Percentiles rank a stretch among this genome's conserved stretches.
These are phyloP conservation scores for Mastomys natalensis DNA, from an alignment of 2,113 vertebrate species.

Conservation along the genomic window DNA sequence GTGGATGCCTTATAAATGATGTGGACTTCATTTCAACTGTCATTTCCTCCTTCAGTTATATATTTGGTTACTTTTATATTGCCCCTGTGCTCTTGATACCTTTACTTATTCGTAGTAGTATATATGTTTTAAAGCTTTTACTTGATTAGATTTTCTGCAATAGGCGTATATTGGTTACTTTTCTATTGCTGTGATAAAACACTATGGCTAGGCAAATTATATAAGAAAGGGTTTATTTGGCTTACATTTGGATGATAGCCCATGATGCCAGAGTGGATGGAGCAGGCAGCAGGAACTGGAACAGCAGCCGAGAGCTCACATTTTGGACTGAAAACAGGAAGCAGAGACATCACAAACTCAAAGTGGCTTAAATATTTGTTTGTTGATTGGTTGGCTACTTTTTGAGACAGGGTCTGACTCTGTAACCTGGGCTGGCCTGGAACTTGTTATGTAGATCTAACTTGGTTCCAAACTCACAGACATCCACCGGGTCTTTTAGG, in stretches of 20 bases:
- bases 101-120: background rate
- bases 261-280: background rate
- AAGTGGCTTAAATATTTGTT: background rate
- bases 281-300: background rate
- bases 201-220: background rate
- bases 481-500: background rate
- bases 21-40: background rate
- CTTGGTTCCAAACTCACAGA: background rate
- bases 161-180: background rate
- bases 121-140: background rate
- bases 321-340: background rate
- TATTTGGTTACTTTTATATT: background rate
- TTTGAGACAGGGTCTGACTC: background rate
- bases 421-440: background rate
- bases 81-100: background rate
- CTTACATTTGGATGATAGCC: background rate
- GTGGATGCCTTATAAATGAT: background rate
- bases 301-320: background rate
- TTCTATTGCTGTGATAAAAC: background rate
- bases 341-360: background rate
- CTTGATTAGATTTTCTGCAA: background rate
- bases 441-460: background rate
- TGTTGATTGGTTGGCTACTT: background rate
- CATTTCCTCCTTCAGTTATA: background rate
- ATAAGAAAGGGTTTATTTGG: background rate